A percentile compares a stretch with the other conserved stretches of the same genome.
Evolutionary conservation across 2,888 invertebrate genomes (phyloP).

Genomic region (Cryptus armator): DNA sequence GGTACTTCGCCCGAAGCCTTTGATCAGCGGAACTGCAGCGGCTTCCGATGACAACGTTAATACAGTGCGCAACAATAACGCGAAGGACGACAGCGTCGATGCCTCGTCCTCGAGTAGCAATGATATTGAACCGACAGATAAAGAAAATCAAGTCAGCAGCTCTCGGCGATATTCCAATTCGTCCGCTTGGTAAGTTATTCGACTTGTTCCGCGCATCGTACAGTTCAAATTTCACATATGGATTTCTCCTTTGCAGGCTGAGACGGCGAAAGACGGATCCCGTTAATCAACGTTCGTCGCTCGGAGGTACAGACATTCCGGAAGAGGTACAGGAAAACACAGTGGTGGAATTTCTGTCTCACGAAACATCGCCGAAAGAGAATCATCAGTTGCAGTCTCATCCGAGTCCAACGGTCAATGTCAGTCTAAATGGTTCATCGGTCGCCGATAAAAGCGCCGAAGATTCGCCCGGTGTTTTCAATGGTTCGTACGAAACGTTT

Average conservation of each 20-base stretch:
- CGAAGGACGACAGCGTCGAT: conserved; percentile 51
- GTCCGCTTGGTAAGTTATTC: conserved; percentile 73
- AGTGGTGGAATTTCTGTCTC: conserved; percentile 79
- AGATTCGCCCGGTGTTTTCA: conserved; percentile 71
- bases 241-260: conserved; percentile 74
- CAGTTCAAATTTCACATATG: conserved; percentile 59
- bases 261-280: conserved; percentile 63
- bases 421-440: conserved; percentile 68
- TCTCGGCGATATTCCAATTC: conserved; percentile 71
- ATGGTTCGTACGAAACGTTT: conserved; percentile 66
- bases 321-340: conserved; percentile 81
- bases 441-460: conserved; percentile 70
- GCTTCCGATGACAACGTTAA: conserved; percentile 54
- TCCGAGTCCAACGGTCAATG: conserved; percentile 51
- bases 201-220: not conserved
- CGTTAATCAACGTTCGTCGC: conserved; percentile 74
- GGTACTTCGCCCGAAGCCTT: conserved; percentile 88
- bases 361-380: conserved; percentile 52
- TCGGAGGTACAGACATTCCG: conserved; percentile 70
- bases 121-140: conserved; percentile 57
- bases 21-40: conserved; percentile 37
- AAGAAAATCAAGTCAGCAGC: conserved; percentile 62
- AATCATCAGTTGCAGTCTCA: conserved; percentile 39
- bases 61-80: conserved; percentile 58
- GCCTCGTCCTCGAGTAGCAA: conserved; percentile 53